Conservation (phyloP, 2,113 vertebrate species). For the Pimephales promelas region DNA sequence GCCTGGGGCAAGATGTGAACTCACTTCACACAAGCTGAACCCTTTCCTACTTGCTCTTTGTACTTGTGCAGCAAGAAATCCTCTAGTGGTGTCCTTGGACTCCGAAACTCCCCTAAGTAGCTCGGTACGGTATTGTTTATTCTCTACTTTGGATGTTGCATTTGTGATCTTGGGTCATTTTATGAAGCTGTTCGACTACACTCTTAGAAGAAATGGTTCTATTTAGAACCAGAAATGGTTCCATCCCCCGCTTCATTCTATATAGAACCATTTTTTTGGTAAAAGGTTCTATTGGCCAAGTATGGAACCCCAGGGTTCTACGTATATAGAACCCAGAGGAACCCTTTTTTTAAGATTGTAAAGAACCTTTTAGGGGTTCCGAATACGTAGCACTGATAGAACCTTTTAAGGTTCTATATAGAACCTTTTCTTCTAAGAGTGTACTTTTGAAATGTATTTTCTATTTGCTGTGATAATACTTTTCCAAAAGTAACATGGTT, state of each 20-base stretch:
- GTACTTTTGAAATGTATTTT: neutral
- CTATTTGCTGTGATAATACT: neutral
- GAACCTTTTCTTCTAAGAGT: too few species aligned
- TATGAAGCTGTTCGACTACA: neutral
- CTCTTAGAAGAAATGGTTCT: too few species aligned
- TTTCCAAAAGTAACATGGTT: neutral
- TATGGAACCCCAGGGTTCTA: too few species aligned
- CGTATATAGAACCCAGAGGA: too few species aligned
- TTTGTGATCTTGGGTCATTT: neutral
- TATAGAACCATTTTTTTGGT: too few species aligned
- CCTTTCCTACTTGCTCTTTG: neutral
- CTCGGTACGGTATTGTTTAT: neutral
- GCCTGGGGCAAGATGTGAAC: constrained; percentile 1
- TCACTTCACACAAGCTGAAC: constrained; percentile 17
- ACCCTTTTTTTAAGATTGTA: too few species aligned
- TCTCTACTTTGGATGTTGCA: neutral
- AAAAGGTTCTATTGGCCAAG: too few species aligned
- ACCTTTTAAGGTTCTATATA: too few species aligned
- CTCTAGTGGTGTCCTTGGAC: constrained; percentile 21
- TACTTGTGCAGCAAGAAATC: neutral
- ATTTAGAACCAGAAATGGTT: too few species aligned
- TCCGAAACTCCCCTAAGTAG: neutral
- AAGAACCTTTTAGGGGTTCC: too few species aligned
- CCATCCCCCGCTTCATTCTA: too few species aligned
- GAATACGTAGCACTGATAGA: too few species aligned